Evolutionary conservation across 2,888 invertebrate species (phyloP).

Genomic region (Callyntrura guangdongensis): DNA sequence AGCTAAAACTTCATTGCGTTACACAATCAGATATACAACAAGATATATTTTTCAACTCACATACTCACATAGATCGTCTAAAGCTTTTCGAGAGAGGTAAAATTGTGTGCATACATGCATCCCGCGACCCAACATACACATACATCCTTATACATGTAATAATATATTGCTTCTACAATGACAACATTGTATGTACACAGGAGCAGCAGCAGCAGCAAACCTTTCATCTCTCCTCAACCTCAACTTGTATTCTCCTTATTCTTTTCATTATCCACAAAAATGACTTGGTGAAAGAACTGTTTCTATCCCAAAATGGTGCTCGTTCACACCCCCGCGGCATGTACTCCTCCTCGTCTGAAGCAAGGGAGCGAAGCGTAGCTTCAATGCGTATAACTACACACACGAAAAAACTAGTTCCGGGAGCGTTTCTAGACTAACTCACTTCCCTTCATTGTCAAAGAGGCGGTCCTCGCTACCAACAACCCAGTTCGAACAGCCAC

Average conservation of each 20-base stretch:
- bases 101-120: slow-evolving; percentile 44
- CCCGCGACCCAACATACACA: neutral
- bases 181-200: too few species aligned
- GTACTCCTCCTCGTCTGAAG: slow-evolving; percentile 70
- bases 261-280: slow-evolving; percentile 2
- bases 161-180: neutral
- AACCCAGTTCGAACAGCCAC: slow-evolving; percentile 63
- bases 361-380: slow-evolving; percentile 39
- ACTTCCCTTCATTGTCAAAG: slow-evolving; percentile 72
- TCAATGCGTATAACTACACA: neutral
- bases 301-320: slow-evolving; percentile 74
- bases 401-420: slow-evolving; percentile 72
- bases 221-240: slow-evolving; percentile 52
- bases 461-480: slow-evolving; percentile 71
- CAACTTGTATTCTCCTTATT: slow-evolving; percentile 29
- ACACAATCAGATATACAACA: slow-evolving; percentile 69
- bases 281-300: slow-evolving; percentile 49
- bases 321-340: slow-evolving; percentile 78
- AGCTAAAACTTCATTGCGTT: slow-evolving; percentile 74
- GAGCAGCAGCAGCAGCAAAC: neutral
- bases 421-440: slow-evolving; percentile 62
- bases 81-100: slow-evolving; percentile 26
- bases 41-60: slow-evolving; percentile 66
- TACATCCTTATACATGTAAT: neutral
- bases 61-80: slow-evolving; percentile 47